Conservation (phyloP, 2,888 invertebrate genomes). For the Eudemis profundana region DNA sequence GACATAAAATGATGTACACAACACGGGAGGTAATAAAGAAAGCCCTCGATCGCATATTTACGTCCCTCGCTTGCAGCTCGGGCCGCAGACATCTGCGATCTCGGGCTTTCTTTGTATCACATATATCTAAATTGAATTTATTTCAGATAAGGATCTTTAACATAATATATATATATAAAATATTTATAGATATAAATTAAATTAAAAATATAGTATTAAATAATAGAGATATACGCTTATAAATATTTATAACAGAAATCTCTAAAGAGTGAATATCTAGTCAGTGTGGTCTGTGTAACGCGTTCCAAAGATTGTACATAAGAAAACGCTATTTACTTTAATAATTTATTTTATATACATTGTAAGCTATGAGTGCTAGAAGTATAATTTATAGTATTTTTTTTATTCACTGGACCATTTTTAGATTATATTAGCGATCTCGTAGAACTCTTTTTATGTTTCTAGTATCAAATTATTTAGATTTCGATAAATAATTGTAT, state of each 20-base stretch:
- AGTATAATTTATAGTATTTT: background rate
- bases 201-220: constrained; percentile 9
- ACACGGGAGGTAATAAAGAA: no score
- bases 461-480: no score
- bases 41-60: no score
- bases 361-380: constrained; percentile 17
- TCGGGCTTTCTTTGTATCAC: no score
- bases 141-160: background rate
- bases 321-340: constrained; percentile 67
- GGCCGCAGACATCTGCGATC: no score
- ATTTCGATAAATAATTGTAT: no score
- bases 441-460: no score
- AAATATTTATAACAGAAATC: constrained; percentile 48
- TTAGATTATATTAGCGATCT: no score
- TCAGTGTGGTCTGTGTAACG: constrained; percentile 82
- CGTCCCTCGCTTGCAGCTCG: no score
- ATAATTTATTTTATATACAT: constrained; percentile 19
- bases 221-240: constrained; percentile 42
- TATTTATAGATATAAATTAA: constrained; percentile 12
- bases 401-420: no score
- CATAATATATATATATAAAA: background rate
- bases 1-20: no score
- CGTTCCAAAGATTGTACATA: constrained; percentile 84
- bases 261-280: constrained; percentile 78
- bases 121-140: no score